These are phyloP conservation scores for Coptotermes formosanus DNA, from an alignment of 1,140 invertebrate species.

Conservation along the genomic window DNA sequence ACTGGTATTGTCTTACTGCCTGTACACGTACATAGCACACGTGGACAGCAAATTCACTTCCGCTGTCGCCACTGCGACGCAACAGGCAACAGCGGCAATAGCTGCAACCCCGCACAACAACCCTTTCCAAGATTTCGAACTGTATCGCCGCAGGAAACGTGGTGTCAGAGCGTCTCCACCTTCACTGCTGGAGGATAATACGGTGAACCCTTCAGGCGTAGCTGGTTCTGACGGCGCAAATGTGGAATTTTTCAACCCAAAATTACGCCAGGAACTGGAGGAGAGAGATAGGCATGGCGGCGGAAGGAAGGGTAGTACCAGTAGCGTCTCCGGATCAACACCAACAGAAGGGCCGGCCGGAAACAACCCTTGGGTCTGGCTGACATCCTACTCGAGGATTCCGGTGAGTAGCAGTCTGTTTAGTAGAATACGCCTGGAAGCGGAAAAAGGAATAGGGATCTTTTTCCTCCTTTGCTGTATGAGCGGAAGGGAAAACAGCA, in stretches of 20 bases:
- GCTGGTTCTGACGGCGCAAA: constrained; percentile 48
- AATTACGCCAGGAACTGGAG: constrained; percentile 60
- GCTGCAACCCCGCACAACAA: background rate
- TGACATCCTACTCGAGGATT: constrained; percentile 74
- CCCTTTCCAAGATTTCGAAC: background rate
- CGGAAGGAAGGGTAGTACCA: constrained; percentile 19
- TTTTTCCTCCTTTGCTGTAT: too few relatives aligned
- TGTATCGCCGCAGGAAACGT: background rate
- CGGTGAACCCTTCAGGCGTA: constrained; percentile 33
- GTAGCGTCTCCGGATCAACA: background rate
- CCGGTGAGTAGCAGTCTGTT: constrained; percentile 57
- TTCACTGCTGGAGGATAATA: constrained; percentile 41
- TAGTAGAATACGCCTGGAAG: background rate
- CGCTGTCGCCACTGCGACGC: background rate
- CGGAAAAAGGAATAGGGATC: too few relatives aligned
- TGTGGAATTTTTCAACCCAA: constrained; percentile 68
- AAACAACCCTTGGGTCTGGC: constrained; percentile 67
- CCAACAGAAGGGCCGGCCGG: background rate
- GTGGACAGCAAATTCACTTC: constrained; percentile 9
- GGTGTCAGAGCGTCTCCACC: background rate
- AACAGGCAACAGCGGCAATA: background rate
- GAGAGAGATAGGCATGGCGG: constrained; percentile 51
- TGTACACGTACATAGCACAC: constrained; percentile 16
- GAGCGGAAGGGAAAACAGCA: too few relatives aligned
- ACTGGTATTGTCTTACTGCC: background rate